Evolutionary conservation across 2,888 invertebrate species (phyloP).

Genomic region (Melanostoma scalare): DNA sequence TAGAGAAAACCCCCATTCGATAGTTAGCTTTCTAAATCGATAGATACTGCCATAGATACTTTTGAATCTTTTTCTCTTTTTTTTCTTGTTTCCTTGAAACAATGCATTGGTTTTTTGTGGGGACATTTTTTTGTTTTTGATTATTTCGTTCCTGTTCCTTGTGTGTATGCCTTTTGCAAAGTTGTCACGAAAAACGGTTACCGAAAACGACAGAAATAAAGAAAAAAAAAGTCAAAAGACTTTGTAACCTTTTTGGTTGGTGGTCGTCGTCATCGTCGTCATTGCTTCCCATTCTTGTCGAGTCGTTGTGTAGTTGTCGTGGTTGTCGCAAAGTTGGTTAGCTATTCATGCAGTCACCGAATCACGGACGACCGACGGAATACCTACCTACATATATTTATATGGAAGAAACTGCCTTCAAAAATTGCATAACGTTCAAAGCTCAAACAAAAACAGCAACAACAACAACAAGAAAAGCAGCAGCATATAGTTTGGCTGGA

Average conservation of each 20-base stretch:
- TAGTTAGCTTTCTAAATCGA: conserved; percentile 72
- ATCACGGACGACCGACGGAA: conserved; percentile 52
- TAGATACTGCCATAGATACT: conserved; percentile 57
- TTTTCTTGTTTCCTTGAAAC: conserved; percentile 59
- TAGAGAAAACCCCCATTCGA: conserved; percentile 36
- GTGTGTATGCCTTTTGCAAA: conserved; percentile 27
- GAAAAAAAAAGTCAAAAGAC: conserved; percentile 45
- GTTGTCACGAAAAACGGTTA: conserved; percentile 72
- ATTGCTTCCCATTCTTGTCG: conserved; percentile 46
- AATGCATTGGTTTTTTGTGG: conserved; percentile 53
- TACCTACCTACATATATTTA: conserved; percentile 4
- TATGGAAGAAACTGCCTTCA: conserved; percentile 55
- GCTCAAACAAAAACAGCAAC: conserved; percentile 3
- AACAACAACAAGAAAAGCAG: conserved; percentile 13
- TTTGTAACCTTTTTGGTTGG: conserved; percentile 71
- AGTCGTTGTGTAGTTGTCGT: conserved; percentile 52
- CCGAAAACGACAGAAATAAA: conserved; percentile 39
- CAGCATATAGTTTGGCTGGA: conserved; percentile 24
- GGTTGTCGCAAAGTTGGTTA: conserved; percentile 65
- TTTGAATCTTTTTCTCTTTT: conserved; percentile 53
- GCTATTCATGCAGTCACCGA: conserved; percentile 71
- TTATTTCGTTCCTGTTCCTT: conserved; percentile 54
- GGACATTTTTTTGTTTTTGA: conserved; percentile 9
- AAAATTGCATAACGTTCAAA: conserved; percentile 68
- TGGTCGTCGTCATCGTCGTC: conserved; percentile 66